Percentiles rank a stretch among this genome's conserved stretches.
phyloP scores from a whole-genome alignment of 2,888 invertebrate genomes.

The Lampropteryx suffumata region DNA sequence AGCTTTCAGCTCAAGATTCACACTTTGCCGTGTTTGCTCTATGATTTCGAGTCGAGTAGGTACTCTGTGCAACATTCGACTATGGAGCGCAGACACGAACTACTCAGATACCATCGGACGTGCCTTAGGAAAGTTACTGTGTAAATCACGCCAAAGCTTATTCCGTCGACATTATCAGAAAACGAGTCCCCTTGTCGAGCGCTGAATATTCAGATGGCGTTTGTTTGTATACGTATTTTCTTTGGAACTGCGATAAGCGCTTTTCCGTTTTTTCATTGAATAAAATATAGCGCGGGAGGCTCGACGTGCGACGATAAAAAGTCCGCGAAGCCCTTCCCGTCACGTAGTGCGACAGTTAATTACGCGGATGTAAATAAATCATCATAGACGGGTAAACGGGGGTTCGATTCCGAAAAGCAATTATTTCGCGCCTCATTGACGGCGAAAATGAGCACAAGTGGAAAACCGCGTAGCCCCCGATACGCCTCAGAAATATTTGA shows the following conservation, averaged over 20 bases:
- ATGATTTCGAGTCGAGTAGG: slow-evolving; percentile 26
- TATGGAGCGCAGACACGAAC: slow-evolving; percentile 33
- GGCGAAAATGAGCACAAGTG: slow-evolving; percentile 69
- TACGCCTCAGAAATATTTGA: slow-evolving; percentile 68
- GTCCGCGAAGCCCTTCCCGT: slow-evolving; percentile 75
- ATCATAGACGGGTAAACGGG: slow-evolving; percentile 75
- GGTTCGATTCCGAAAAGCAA: slow-evolving; percentile 78
- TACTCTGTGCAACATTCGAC: slow-evolving; percentile 26
- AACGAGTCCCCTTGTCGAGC: slow-evolving; percentile 64
- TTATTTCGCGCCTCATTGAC: slow-evolving; percentile 80
- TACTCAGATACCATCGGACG: slow-evolving; percentile 48
- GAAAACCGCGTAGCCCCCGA: slow-evolving; percentile 49
- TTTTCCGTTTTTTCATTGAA: slow-evolving; percentile 69
- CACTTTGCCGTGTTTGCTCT: slow-evolving; percentile 41
- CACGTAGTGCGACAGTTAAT: slow-evolving; percentile 82
- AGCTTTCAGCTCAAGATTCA: slow-evolving; percentile 44
- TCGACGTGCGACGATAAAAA: slow-evolving; percentile 72
- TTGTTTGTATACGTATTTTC: slow-evolving; percentile 77
- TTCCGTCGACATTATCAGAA: slow-evolving; percentile 70
- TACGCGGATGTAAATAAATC: slow-evolving; percentile 82
- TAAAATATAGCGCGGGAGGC: slow-evolving; percentile 72
- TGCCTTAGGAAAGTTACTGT: slow-evolving; percentile 59
- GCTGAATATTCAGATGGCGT: slow-evolving; percentile 75
- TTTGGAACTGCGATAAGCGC: slow-evolving; percentile 72
- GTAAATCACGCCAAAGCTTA: slow-evolving; percentile 66